Evolutionary conservation across 2,797 vertebrate species (phyloP), one percentile per base, ranked within the genome.

Genomic region (Cirrhinus mrigala): DNA sequence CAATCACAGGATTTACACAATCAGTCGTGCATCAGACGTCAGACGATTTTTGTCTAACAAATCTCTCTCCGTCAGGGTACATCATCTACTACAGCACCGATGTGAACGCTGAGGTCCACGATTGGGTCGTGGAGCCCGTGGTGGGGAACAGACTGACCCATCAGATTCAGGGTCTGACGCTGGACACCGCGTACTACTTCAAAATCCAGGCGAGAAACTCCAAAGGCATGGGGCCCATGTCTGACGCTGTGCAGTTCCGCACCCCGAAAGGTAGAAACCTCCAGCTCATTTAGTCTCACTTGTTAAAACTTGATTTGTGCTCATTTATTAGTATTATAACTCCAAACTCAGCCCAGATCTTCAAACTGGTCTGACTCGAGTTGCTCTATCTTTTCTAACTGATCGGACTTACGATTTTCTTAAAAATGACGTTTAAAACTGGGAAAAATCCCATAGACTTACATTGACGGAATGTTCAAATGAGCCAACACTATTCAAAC

Each of bases 21-120:
- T 1, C 8, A 44, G 6, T 7, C 22, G 6, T 71, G 20, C 69
- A 24, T n/a, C n/a, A n/a, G n/a, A n/a, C n/a, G n/a, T n/a, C n/a
- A n/a, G n/a, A n/a, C n/a, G n/a, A 50, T 46, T 46, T 46, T 46
- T 0, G 12, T 4, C 22, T 40, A 6, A 3, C 6, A n/a, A 6
- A 58, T 18, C 68, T 78, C 16, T 56, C 20, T 83, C 22, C 66
- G 27, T 76, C 22, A 99, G 98, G 98, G 3, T 99, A 99, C 85
- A 99, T 99, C 87, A 99, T 99, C 92, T 99, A 99, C 95, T 99
- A 99, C 94, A 99, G 97, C 46, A 99, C 98, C 0, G 98, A 99
- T 27, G 96, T 97, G 71, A 98, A 97, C 0, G 97, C 98, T 0
- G 98, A 98, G 93, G 96, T 99, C 56, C 98, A 99, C 0, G 98